These are phyloP conservation scores for Drosophila birchii DNA, from an alignment of 2,888 invertebrate species.

Conservation along the genomic window DNA sequence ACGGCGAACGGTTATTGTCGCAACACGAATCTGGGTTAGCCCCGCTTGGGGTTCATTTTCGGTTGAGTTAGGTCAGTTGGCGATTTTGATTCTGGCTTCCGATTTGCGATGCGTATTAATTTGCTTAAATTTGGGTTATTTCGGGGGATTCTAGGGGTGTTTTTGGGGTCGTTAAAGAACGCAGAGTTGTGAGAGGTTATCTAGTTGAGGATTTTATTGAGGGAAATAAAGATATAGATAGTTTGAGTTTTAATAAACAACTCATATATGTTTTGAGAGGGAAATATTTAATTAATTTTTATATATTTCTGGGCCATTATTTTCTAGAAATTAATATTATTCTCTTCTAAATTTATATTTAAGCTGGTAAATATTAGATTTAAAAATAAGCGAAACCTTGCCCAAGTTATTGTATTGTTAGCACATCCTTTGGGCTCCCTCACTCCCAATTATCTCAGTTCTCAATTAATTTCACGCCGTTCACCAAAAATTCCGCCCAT, in stretches of 20 bases:
- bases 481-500: slow-evolving; percentile 44
- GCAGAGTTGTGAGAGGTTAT: neutral
- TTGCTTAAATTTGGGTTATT: neutral
- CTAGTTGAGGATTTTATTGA: neutral
- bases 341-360: neutral
- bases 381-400: neutral
- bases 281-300: neutral
- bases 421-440: neutral
- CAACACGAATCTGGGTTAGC: slow-evolving; percentile 47
- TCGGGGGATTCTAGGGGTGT: neutral
- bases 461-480: slow-evolving; percentile 64
- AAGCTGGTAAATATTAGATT: neutral
- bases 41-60: slow-evolving; percentile 29
- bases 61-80: slow-evolving; percentile 39
- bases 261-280: neutral
- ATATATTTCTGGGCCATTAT: too few relatives aligned
- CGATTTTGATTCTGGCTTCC: slow-evolving; percentile 4
- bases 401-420: slow-evolving; percentile 1
- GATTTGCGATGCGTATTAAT: slow-evolving; percentile 17
- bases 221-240: too few relatives aligned
- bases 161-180: neutral
- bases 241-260: neutral
- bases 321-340: too few relatives aligned
- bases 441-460: slow-evolving; percentile 27
- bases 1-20: slow-evolving; percentile 44